These are phyloP conservation scores for Nephrotoma guestfalica DNA, from an alignment of 2,888 invertebrate species.

Conservation along the genomic window DNA sequence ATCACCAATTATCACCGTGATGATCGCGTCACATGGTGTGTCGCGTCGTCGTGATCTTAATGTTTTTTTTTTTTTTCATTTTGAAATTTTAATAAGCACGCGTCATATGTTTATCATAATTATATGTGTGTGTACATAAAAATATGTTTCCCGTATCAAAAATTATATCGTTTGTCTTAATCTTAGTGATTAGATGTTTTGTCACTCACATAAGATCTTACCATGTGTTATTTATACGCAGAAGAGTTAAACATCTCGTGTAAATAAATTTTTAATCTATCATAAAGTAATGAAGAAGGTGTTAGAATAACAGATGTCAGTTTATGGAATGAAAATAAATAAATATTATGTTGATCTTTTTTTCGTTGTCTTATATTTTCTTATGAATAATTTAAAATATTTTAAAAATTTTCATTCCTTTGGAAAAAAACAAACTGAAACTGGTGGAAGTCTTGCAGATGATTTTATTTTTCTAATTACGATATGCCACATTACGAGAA, in stretches of 20 bases:
- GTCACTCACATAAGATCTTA: background rate
- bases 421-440: too few relatives aligned
- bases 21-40: background rate
- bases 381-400: background rate
- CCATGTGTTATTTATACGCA: background rate
- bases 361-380: background rate
- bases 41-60: background rate
- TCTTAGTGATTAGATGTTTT: background rate
- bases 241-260: background rate
- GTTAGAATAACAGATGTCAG: background rate
- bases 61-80: background rate
- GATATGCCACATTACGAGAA: too few relatives aligned
- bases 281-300: conserved; percentile 1
- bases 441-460: too few relatives aligned
- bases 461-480: too few relatives aligned
- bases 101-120: conserved; percentile 3
- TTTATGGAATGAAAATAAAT: background rate
- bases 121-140: background rate
- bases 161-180: background rate
- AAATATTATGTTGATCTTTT: background rate
- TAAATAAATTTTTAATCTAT: background rate
- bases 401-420: too few relatives aligned
- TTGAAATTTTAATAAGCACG: background rate
- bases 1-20: background rate
- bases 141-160: background rate